Evolutionary conservation across 2,797 vertebrate species (phyloP), one percentile per base, ranked within the genome.

Genomic region (Spatula versicolor): DNA sequence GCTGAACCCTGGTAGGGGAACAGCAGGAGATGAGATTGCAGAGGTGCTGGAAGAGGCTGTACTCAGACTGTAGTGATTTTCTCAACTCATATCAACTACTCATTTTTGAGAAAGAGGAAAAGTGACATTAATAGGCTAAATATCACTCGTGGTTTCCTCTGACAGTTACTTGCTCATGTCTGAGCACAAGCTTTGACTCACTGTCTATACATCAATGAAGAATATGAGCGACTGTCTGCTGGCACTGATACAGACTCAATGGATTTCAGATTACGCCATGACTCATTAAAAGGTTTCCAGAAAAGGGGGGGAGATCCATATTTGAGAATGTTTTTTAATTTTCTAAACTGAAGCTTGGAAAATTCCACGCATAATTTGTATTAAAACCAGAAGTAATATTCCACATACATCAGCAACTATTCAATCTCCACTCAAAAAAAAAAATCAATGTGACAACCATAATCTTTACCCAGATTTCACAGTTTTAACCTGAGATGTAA

Each of bases 181-280:
- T 93, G 88, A 92, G 91, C 54, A 39, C 56, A 86, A 83, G 91
- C 91, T 94, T 96, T 96, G 95, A 96, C 95, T 97, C 95, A 96
- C 83, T 96, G 96, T 95, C 94, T 96, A 96, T 93, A 95, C 94
- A 96, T 90, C 95, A 96, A 86, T 60, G 91, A 88, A 56, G 83
- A 90, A 71, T 39, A 93, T 93, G 94, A 96, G 93, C 48, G 52
- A 93, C 95, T 93, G 95, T 96, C 96, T 96, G 86, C 95, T 96
- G 95, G 96, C 94, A 88, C 88, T 0, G 30, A 56, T 54, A 67
- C 92, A 95, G 86, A 31, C 78, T 90, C 93, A 33, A 74, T 83
- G 94, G 95, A 84, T 94, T 95, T 95, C 83, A 96, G 68, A 88
- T 77, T 84, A 63, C 37, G 77, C 86, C 78, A 54, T 95, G 93